phyloP scores from a whole-genome alignment of 2,888 invertebrate genomes.

The Bimastos eiseni region DNA sequence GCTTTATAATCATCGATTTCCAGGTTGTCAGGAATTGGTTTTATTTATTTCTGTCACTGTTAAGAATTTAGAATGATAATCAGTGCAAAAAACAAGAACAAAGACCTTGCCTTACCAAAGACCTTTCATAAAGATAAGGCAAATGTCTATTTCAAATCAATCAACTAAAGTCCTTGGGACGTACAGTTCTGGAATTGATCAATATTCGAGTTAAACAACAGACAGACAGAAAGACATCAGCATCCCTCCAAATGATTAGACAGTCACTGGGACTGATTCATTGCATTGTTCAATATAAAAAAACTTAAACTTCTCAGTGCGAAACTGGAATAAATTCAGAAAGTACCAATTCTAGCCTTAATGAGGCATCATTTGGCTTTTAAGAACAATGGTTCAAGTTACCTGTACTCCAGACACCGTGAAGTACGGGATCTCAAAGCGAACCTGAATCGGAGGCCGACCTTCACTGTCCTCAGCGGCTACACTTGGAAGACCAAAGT shows the following conservation, averaged over 20 bases:
- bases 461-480: constrained; percentile 91
- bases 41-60: too few species aligned
- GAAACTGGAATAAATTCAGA: not conserved
- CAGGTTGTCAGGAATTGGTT: too few species aligned
- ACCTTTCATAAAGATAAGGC: not conserved
- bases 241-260: not conserved
- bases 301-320: not conserved
- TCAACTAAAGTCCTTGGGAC: not conserved
- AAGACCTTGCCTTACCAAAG: not conserved
- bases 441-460: constrained; percentile 95
- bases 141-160: not conserved
- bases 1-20: too few species aligned
- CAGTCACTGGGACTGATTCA: not conserved
- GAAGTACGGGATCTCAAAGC: constrained; percentile 98
- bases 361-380: not conserved
- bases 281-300: not conserved
- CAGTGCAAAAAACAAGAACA: too few species aligned
- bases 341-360: not conserved
- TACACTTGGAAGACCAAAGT: constrained; percentile 94
- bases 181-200: not conserved
- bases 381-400: not conserved
- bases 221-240: not conserved
- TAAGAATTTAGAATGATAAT: too few species aligned
- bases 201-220: not conserved
- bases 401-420: constrained; percentile 59